Evolutionary conservation across 1,140 invertebrate genomes (phyloP), one percentile per base, ranked within the genome.

Genomic region (Calephelis virginiensis): DNA sequence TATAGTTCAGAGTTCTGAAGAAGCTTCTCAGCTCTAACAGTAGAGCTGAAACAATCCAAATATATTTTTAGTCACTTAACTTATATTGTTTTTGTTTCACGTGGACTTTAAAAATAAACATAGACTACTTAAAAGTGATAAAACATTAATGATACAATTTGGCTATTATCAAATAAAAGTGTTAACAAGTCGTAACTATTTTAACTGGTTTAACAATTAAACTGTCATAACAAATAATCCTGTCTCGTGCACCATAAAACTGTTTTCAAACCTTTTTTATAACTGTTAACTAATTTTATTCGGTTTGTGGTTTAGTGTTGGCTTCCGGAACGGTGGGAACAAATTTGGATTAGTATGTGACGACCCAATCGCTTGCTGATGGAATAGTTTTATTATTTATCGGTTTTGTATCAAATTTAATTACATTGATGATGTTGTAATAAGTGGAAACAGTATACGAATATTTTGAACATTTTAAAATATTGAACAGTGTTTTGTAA

Each of bases 141-240:
- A 49, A 49, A 49, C 48, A 49, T 43, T 43, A 13, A 49, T 8
- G 49, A 10, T 28, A 53, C 17, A 53, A 53, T 53, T 53, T 9
- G 17, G 10, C 50, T 56, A 56, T 10, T 17, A 56, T 9, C 17
- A 17, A 28, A 56, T 56, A 11, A 56, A 56, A 56, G 8, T 56
- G 50, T 56, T 56, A 56, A 56, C 50, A 56, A 56, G 50, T 56
- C 50, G 11, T 53, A 28, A 53, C 50, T 53, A 53, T 53, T 28
- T 50, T 56, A 56, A 56, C 50, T 56, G 17, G 10, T 56, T 56
- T 14, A 14, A 17, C 50, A 28, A 56, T 56, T 43, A 37, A 56
- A 56, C 28, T 11, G 14, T 56, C 50, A 37, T 28, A 56, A 56
- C 50, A 56, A 56, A 56, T 56, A 56, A 56, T 37, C 14, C 17